phyloP scores from a whole-genome alignment of 2,797 vertebrate genomes.

The Lepilemur septentrionalis region DNA sequence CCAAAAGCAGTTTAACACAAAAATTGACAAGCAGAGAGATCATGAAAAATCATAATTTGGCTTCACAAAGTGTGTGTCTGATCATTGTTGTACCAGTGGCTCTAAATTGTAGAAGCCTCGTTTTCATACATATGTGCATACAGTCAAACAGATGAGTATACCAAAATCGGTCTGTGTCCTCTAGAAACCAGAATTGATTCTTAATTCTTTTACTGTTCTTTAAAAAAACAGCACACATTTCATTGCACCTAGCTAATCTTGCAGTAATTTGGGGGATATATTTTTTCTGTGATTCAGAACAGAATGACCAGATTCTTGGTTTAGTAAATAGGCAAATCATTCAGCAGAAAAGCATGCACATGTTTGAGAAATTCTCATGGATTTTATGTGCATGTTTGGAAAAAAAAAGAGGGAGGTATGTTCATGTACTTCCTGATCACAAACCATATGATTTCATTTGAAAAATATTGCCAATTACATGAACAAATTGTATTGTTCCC shows the following conservation, averaged over 20 bases:
- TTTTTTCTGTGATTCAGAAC: constrained; percentile 10
- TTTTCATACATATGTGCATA: background rate
- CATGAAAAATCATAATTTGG: background rate
- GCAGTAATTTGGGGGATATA: background rate
- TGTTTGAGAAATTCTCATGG: background rate
- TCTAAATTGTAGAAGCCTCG: background rate
- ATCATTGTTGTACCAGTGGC: background rate
- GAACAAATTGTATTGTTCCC: background rate
- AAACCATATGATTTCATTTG: background rate
- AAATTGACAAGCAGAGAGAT: background rate
- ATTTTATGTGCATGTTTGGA: background rate
- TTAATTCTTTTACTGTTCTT: background rate
- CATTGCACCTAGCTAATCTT: background rate
- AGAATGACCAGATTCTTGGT: background rate
- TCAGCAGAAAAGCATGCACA: background rate
- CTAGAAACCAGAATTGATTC: background rate
- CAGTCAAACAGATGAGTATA: background rate
- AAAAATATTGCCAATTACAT: background rate
- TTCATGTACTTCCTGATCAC: background rate
- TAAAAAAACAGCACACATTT: background rate
- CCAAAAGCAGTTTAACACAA: background rate
- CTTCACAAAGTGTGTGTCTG: background rate
- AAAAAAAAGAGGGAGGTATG: background rate
- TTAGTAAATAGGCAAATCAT: constrained; percentile 1
- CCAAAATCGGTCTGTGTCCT: background rate